Conservation (phyloP, 2,888 invertebrate species). For the Pteria penguin region DNA sequence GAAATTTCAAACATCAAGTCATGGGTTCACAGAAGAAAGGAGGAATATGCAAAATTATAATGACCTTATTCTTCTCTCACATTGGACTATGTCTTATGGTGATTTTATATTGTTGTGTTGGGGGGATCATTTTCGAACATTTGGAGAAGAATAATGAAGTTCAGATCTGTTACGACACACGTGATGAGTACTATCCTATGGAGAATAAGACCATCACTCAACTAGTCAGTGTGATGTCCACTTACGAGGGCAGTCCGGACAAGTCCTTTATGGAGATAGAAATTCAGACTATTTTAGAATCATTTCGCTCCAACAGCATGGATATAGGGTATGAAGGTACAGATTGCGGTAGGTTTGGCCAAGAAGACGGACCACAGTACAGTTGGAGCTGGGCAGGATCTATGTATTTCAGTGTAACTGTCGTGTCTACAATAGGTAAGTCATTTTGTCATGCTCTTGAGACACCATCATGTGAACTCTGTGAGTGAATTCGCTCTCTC, state of each 20-base stretch:
- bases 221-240: conserved; percentile 66
- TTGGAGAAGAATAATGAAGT: conserved; percentile 79
- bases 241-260: conserved; percentile 54
- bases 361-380: conserved; percentile 70
- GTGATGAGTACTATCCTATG: conserved; percentile 71
- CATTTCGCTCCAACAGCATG: conserved; percentile 74
- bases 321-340: conserved; percentile 76
- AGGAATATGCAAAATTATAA: conserved; percentile 69
- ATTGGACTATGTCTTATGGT: conserved; percentile 78
- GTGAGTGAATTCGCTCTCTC: no score
- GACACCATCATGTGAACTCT: no score
- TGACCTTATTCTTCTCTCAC: conserved; percentile 79
- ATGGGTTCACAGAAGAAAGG: conserved; percentile 49
- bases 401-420: conserved; percentile 78
- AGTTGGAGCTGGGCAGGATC: conserved; percentile 78
- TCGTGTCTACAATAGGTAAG: conserved; percentile 79
- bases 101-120: conserved; percentile 76
- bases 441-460: no score
- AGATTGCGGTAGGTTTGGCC: conserved; percentile 72
- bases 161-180: conserved; percentile 73
- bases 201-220: conserved; percentile 69
- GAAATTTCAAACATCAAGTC: no score
- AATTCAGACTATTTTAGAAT: conserved; percentile 67
- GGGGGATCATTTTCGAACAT: conserved; percentile 79
- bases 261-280: conserved; percentile 68